Conservation (phyloP, 1,140 invertebrate genomes). For the Diabrotica virgifera region DNA sequence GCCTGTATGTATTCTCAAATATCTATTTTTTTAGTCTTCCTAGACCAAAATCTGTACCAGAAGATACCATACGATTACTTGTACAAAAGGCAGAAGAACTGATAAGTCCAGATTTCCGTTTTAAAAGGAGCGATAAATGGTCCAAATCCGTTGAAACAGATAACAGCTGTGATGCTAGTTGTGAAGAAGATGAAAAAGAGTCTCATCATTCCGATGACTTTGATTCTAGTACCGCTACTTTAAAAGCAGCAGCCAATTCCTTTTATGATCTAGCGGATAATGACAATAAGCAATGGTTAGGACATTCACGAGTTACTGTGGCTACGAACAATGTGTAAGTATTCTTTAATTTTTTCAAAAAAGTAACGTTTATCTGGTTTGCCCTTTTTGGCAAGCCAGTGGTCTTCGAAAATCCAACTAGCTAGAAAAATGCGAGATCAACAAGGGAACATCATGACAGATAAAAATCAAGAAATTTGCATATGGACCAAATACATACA, state of each 20-base stretch:
- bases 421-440: no score
- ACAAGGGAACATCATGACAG: no score
- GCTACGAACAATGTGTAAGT: no score
- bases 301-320: constrained; percentile 46
- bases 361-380: no score
- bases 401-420: no score
- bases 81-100: constrained; percentile 71
- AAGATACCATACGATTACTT: constrained; percentile 60
- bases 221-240: constrained; percentile 63
- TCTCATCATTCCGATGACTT: constrained; percentile 73
- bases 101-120: constrained; percentile 56
- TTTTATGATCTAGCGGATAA: constrained; percentile 47
- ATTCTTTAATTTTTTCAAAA: no score
- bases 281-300: constrained; percentile 74
- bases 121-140: constrained; percentile 67
- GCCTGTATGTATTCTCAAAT: no score
- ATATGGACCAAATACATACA: no score
- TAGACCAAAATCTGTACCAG: constrained; percentile 31
- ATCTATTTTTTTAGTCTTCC: constrained; percentile 12
- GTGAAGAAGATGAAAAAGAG: constrained; percentile 80
- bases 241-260: constrained; percentile 50
- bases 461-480: no score
- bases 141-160: constrained; percentile 49
- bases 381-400: no score
- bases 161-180: constrained; percentile 77